These are phyloP conservation scores for Digitonthophagus gazella DNA, from an alignment of 2,888 invertebrate genomes.

Conservation along the genomic window DNA sequence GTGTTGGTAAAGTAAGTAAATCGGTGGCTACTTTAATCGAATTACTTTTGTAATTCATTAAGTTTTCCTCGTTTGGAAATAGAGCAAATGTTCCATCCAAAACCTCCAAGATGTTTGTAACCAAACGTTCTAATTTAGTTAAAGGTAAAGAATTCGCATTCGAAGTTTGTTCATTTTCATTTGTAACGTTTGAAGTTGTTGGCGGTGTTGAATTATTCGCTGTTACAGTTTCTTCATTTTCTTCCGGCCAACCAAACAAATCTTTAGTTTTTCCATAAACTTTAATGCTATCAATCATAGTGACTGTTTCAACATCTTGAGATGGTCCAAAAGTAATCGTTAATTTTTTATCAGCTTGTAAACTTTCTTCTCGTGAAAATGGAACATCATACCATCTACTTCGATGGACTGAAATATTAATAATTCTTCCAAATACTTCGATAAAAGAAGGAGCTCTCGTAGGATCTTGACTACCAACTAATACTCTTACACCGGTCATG, in stretches of 20 bases:
- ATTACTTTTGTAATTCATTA: constrained; percentile 53
- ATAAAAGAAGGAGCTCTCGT: constrained; percentile 75
- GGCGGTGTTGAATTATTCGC: constrained; percentile 40
- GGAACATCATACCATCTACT: constrained; percentile 96
- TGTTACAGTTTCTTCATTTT: constrained; percentile 70
- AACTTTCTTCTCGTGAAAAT: constrained; percentile 87
- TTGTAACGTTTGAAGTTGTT: constrained; percentile 35
- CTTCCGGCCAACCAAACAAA: constrained; percentile 95
- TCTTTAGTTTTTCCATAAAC: constrained; percentile 94
- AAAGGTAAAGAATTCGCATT: constrained; percentile 49
- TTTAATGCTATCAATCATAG: constrained; percentile 92
- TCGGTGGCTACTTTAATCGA: constrained; percentile 66
- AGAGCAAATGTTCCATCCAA: constrained; percentile 70
- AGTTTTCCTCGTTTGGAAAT: constrained; percentile 53
- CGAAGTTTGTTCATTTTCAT: constrained; percentile 49
- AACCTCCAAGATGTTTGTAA: constrained; percentile 68
- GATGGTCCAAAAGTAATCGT: constrained; percentile 80
- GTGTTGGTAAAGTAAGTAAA: constrained; percentile 68
- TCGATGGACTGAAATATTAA: constrained; percentile 70
- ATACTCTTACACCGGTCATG: constrained; percentile 72
- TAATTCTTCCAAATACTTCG: constrained; percentile 71
- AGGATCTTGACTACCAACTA: constrained; percentile 81
- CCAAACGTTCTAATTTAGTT: constrained; percentile 63
- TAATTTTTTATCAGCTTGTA: constrained; percentile 90
- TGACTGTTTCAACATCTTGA: constrained; percentile 82